phyloP scores from a whole-genome alignment of 2,113 vertebrate species.

The Grammomys dolichurus region DNA sequence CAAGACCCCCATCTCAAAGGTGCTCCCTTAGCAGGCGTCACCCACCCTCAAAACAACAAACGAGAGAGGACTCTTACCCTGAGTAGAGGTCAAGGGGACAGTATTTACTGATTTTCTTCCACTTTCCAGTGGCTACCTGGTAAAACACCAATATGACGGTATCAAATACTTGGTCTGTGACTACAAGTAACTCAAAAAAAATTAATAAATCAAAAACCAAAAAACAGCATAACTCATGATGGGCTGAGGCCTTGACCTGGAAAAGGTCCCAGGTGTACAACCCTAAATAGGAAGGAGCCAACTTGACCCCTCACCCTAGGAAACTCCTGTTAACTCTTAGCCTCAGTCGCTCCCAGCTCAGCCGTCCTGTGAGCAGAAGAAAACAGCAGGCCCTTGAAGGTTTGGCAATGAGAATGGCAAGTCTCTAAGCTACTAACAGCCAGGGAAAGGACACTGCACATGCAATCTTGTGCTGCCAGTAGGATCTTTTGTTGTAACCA shows the following conservation, averaged over 20 bases:
- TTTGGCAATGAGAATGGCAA: not conserved
- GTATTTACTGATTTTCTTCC: conserved; percentile 96
- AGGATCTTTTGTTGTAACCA: conserved; percentile 13
- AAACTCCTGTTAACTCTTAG: not conserved
- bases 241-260: not conserved
- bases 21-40: not conserved
- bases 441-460: not conserved
- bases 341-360: not conserved
- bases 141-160: conserved; percentile 58
- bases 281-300: not conserved
- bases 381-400: not conserved
- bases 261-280: not conserved
- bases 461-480: not conserved
- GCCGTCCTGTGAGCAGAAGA: not conserved
- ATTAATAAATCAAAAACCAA: not conserved
- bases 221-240: not conserved
- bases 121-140: conserved; percentile 96
- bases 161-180: not conserved
- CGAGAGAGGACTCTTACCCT: conserved; percentile 89
- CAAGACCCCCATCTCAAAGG: not conserved
- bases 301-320: not conserved
- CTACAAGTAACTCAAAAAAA: not conserved
- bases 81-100: conserved; percentile 99
- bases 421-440: not conserved
- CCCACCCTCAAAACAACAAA: not conserved